Base-by-base conservation (phyloP, 2,888 invertebrate genomes). In the Coleophora deauratella region DNA sequence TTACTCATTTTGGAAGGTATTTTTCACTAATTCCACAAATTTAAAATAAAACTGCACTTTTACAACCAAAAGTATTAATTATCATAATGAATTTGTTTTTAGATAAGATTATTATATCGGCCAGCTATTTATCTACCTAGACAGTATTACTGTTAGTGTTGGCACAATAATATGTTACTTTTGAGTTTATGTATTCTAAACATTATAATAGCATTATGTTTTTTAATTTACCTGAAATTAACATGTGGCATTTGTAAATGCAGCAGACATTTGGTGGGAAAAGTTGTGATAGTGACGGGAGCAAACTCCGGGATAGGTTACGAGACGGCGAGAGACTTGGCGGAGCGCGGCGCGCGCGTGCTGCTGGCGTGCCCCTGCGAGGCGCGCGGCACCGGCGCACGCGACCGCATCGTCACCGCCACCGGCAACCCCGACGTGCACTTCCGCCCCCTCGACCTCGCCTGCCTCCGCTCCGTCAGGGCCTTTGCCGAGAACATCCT, bases 271-370 rank as follows among this genome's bases (percentile, higher is more conserved):
- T 57, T 96, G 89, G 87, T 91, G 37, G 94, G 94, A 2, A 95
- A 95, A 84, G 93, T 92, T 2, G 92, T 93, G 10, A 87, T 96
- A 39, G 88, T 96, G 31, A 96, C 96, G 9, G 96, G 96, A 13
- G 93, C 92, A 37, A 95, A 92, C 50, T 88, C 91, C 51, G 95
- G 94, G 4, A 93, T 94, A 55, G 95, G 94, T 27, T 91, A 89
- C 57, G 92, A 93, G 64, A 92, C 93, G 0, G 90, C 92, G 0
- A 88, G 87, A 50, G 89, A 92, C 59, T 63, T 93, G 38, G 93
- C 93, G 0, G 88, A 87, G 45, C 85, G 92, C 59, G 93, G 93
- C 21, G 95, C 93, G 1, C 87, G 89, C 44, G 86, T 96, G 7
- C 91, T 96, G 41, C 86, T 96, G 87, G 95, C 93, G 0, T 94